Percentiles rank a stretch among this genome's conserved stretches.
phyloP scores from a whole-genome alignment of 2,797 vertebrate genomes.

The Sebastiscus albofasciatus region DNA sequence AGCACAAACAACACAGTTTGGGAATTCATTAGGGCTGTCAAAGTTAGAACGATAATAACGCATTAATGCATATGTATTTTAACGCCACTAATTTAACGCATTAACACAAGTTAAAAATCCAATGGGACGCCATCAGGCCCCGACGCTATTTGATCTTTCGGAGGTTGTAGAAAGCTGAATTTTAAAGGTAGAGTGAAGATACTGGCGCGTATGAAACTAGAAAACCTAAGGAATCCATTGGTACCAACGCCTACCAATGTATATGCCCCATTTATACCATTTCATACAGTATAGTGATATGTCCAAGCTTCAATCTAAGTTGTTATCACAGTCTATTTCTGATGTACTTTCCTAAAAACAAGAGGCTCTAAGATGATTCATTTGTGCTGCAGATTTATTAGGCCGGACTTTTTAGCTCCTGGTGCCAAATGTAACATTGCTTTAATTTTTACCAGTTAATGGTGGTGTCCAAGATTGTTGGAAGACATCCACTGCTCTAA shows the following conservation, averaged over 20 bases:
- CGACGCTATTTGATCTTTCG: no score
- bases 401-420: not conserved
- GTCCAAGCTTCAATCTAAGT: not conserved
- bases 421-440: slow-evolving; percentile 50
- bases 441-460: slow-evolving; percentile 42
- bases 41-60: no score
- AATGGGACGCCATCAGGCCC: no score
- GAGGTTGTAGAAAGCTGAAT: no score
- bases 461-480: slow-evolving; percentile 32
- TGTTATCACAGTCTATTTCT: slow-evolving; percentile 15
- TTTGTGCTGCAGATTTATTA: slow-evolving; percentile 9
- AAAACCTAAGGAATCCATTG: no score
- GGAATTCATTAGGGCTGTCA: no score
- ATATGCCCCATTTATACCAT: not conserved
- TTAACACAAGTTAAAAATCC: no score
- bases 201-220: accelerated
- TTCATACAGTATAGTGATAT: not conserved
- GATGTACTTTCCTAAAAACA: slow-evolving; percentile 15
- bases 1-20: not conserved
- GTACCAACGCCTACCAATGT: no score
- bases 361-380: slow-evolving; percentile 17
- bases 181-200: no score
- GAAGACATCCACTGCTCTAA: slow-evolving; percentile 41
- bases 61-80: no score
- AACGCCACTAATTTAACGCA: not conserved